Base-by-base conservation (phyloP, 2,113 vertebrate genomes). In the Odontesthes bonariensis region DNA sequence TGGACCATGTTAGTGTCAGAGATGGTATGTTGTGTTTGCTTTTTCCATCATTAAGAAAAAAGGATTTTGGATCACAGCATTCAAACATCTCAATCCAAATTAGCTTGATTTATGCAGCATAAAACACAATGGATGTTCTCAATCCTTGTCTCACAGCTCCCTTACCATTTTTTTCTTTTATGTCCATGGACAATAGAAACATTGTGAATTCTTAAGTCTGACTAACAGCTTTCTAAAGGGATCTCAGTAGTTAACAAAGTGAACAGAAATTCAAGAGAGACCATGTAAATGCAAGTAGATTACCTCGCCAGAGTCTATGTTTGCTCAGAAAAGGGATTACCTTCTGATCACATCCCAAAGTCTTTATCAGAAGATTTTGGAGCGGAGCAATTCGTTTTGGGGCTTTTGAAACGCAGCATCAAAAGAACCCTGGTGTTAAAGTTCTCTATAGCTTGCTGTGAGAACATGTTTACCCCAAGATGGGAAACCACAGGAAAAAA, bases 341-440 rank as follows among this genome's bases (percentile, higher is more conserved):
- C 51, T 59, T 47, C 53, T 70, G 56, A 80, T 69, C 77, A 77
- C 78, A 82, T 84, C 79, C 63, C 60, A 32, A 68, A 82, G 75
- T 85, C 75, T 85, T 92, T 86, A 89, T 92, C 89, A 77, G 84
- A 84, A 90, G 90, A 84, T 89, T 90, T 84, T 77, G 78, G 54
- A 86, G 49, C 20, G 44, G 71, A 73, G 73, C 72, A 69, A 90
- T 93, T 93, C 83, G 89, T 91, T 87, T 79, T 52, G 69, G 73
- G 81, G 60, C 87, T 94, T 90, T 79, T 86, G 57, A 74, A 85
- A 77, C 51, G 52, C 72, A 60, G 67, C 75, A 84, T 85, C 76
- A 88, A 90, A 90, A 84, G 77, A 83, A 33, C 58, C 19, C 22
- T 86, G 68, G 53, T 68, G 73, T 88, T 81, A 87, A 86, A 86